A percentile compares a stretch with the other conserved stretches of the same genome.
phyloP scores from a whole-genome alignment of 2,113 vertebrate genomes.

The Thinocorus orbignyianus region DNA sequence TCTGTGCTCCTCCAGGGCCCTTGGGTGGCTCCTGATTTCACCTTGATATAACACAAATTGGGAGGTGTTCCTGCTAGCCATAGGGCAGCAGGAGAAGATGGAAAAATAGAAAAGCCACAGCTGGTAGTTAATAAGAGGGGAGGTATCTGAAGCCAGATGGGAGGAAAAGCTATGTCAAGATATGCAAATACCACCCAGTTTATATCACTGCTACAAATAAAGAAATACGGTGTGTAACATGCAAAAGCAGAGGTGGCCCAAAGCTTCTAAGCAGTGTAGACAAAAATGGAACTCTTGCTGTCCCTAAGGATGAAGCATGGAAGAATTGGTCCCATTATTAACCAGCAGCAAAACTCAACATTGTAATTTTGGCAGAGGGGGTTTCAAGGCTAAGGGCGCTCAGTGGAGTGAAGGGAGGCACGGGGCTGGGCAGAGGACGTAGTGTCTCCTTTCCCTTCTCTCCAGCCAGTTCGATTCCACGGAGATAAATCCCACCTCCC shows the following conservation, averaged over 20 bases:
- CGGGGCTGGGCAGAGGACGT: neutral
- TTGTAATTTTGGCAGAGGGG: neutral
- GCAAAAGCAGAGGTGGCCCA: neutral
- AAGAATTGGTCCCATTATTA: neutral
- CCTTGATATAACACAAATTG: neutral
- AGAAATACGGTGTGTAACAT: neutral
- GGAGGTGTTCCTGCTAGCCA: neutral
- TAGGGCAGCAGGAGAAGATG: neutral
- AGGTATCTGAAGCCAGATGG: neutral
- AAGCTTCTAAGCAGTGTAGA: neutral
- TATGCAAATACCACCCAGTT: neutral
- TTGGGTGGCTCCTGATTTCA: neutral
- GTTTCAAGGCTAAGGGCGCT: neutral
- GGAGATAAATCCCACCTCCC: neutral
- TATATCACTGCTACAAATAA: neutral
- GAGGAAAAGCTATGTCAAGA: neutral
- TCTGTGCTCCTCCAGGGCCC: neutral
- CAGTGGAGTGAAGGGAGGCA: fast-evolving
- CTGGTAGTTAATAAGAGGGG: neutral
- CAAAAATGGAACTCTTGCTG: neutral
- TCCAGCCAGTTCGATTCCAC: neutral
- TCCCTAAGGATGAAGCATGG: neutral
- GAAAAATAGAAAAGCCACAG: neutral
- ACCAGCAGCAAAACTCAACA: neutral
- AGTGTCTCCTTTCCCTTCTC: neutral